A percentile compares a stretch with the other conserved stretches of the same genome.
Evolutionary conservation across 2,888 invertebrate genomes (phyloP).

Genomic region (Taenaris catops): DNA sequence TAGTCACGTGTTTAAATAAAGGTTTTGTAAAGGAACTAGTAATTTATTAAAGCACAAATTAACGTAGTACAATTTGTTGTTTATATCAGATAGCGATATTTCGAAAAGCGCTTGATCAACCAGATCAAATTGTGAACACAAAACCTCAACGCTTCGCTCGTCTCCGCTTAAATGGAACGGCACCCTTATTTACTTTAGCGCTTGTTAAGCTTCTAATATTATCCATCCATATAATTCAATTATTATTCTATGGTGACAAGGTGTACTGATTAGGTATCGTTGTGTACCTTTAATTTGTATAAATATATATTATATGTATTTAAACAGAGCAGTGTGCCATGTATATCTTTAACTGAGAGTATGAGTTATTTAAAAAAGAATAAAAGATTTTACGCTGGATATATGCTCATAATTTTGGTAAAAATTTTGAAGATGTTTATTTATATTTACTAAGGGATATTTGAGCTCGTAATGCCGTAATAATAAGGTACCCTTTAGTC

Average conservation of each 20-base stretch:
- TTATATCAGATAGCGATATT: too few species aligned
- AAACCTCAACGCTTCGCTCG: too few species aligned
- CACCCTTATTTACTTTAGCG: conserved; percentile 51
- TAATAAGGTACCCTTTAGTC: background rate
- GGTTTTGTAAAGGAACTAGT: too few species aligned
- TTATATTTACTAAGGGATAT: conserved; percentile 65
- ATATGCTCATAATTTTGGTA: conserved; percentile 77
- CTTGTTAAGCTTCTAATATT: conserved; percentile 72
- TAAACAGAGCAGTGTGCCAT: conserved; percentile 74
- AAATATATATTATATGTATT: conserved; percentile 41
- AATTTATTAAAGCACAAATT: too few species aligned
- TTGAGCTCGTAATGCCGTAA: conserved; percentile 39
- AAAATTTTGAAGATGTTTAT: conserved; percentile 75
- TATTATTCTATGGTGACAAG: conserved; percentile 78
- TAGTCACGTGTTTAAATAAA: too few species aligned
- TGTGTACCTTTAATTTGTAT: conserved; percentile 46
- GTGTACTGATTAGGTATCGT: conserved; percentile 67
- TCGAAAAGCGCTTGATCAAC: too few species aligned
- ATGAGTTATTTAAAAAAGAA: conserved; percentile 62
- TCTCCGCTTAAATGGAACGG: too few species aligned
- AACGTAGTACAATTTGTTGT: too few species aligned
- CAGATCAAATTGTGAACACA: too few species aligned
- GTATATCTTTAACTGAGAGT: conserved; percentile 69
- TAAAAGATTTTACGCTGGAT: conserved; percentile 63
- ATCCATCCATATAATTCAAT: conserved; percentile 79